Evolutionary conservation across 2,797 vertebrate genomes (phyloP).

Genomic region (Valencia hispanica): DNA sequence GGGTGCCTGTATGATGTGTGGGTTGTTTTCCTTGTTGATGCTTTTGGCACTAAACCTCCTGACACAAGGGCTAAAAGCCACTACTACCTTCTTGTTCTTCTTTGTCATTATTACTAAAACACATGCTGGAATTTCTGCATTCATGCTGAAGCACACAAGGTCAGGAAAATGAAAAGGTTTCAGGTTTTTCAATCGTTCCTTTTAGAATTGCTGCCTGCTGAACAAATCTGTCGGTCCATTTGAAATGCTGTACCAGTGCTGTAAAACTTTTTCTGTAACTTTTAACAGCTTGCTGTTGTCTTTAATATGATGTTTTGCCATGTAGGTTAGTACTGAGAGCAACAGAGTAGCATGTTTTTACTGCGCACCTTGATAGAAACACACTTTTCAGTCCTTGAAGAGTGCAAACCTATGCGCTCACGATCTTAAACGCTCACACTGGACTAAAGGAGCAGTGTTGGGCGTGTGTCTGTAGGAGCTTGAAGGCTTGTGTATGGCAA

Average conservation of each 20-base stretch:
- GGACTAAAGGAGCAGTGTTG: conserved; percentile 34
- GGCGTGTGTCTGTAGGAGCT: conserved; percentile 29
- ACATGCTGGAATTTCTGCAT: conserved; percentile 51
- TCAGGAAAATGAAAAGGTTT: conserved; percentile 49
- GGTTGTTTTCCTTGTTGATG: conserved; percentile 72
- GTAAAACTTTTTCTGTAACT: conserved; percentile 6
- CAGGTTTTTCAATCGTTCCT: conserved; percentile 22
- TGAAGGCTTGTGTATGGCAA: conserved; percentile 36
- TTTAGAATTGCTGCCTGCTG: conserved; percentile 22
- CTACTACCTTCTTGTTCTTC: conserved; percentile 46
- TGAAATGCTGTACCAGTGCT: conserved; percentile 13
- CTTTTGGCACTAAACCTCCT: conserved; percentile 66
- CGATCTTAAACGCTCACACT: conserved; percentile 22
- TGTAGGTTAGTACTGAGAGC: conserved; percentile 5
- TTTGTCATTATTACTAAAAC: conserved; percentile 61
- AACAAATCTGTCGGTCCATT: conserved; percentile 24
- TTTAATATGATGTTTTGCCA: conserved; percentile 19
- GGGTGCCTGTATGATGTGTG: conserved; percentile 63
- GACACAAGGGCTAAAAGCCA: conserved; percentile 60
- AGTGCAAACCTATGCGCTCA: conserved; percentile 11
- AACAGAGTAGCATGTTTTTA: conserved; percentile 17
- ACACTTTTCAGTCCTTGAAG: conserved; percentile 8
- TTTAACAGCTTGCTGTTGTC: conserved; percentile 6
- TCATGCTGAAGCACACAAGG: conserved; percentile 51
- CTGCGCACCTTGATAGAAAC: conserved; percentile 21